Evolutionary conservation across 2,797 vertebrate genomes (phyloP).

Genomic region (Selene dorsalis): DNA sequence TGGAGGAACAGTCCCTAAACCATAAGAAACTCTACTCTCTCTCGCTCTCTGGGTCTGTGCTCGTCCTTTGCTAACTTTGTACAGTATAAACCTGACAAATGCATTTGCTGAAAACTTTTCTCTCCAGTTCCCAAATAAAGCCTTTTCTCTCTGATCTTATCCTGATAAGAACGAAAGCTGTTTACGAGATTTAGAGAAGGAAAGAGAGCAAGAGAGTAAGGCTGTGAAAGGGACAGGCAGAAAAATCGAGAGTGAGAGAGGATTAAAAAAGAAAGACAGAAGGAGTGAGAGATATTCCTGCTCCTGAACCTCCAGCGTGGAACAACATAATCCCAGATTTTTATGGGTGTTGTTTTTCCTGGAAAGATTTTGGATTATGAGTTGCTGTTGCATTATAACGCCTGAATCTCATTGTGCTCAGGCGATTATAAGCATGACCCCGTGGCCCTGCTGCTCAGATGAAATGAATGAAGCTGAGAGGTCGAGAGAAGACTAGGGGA

Average conservation of each 20-base stretch:
- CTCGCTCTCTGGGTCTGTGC: slow-evolving; percentile 8
- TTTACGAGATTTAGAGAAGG: slow-evolving; percentile 79
- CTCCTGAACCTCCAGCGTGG: slow-evolving; percentile 68
- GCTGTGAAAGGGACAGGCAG: slow-evolving; percentile 42
- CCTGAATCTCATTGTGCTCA: slow-evolving; percentile 69
- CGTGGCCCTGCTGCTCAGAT: slow-evolving; percentile 57
- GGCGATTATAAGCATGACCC: slow-evolving; percentile 66
- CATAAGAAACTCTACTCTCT: slow-evolving; percentile 21
- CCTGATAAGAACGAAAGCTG: slow-evolving; percentile 82
- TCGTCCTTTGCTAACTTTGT: slow-evolving; percentile 15
- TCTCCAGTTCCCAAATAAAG: slow-evolving; percentile 59
- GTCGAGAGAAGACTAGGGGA: slow-evolving; percentile 11
- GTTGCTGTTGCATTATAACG: slow-evolving; percentile 59
- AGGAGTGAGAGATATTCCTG: slow-evolving; percentile 71
- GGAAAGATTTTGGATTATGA: slow-evolving; percentile 79
- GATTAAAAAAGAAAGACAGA: slow-evolving; percentile 73
- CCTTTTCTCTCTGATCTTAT: slow-evolving; percentile 70
- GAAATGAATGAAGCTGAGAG: slow-evolving; percentile 33
- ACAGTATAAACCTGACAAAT: slow-evolving; percentile 56
- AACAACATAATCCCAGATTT: slow-evolving; percentile 85
- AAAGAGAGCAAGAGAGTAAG: slow-evolving; percentile 42
- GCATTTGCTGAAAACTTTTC: slow-evolving; percentile 65
- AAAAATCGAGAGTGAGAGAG: slow-evolving; percentile 62
- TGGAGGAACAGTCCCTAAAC: slow-evolving; percentile 41
- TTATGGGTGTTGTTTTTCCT: slow-evolving; percentile 76